Base-by-base conservation (phyloP, 2,888 invertebrate genomes). In the Onthophagus sagittarius region DNA sequence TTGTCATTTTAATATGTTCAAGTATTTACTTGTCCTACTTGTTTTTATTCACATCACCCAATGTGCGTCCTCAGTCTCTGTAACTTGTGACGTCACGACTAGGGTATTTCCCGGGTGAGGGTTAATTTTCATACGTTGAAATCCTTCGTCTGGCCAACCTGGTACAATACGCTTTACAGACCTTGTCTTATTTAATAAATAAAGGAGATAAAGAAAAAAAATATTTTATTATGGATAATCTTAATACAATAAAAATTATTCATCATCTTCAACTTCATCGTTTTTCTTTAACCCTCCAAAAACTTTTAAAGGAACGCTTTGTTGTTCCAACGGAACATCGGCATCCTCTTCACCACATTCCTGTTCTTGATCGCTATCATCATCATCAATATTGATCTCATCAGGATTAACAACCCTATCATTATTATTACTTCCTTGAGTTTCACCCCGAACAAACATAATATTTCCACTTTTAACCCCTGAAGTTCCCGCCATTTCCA, bases 361-460 rank as follows among this genome's bases (percentile, higher is more conserved):
- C 0, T 87, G 89, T 4, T 90, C 90, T 14, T 91, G 91, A 0
- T 90, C 90, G 70, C 86, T 88, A 74, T 92, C 92, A 78, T 92
- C 91, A 67, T 67, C 67, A 80, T 93, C 94, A 83, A 95, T 93
- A 80, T 94, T 90, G 81, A 96, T 95, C 86, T 96, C 95, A 86
- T 95, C 95, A 14, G 95, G 95, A 89, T 96, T 95, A 69, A 91
- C 88, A 65, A 94, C 92, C 79, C 91, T 90, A 74, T 91, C 90
- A 70, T 88, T 88, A 70, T 88, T 88, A 15, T 80, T 82, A 74
- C 88, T 87, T 63, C 94, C 94, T 83, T 95, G 94, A 7, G 94
- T 95, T 85, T 94, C 94, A 64, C 96, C 95, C 32, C 95, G 90
- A 11, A 96, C 94, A 87, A 97, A 96, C 88, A 93, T 89, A 80